phyloP scores from a whole-genome alignment of 2,113 vertebrate genomes.

The Murina feae region DNA sequence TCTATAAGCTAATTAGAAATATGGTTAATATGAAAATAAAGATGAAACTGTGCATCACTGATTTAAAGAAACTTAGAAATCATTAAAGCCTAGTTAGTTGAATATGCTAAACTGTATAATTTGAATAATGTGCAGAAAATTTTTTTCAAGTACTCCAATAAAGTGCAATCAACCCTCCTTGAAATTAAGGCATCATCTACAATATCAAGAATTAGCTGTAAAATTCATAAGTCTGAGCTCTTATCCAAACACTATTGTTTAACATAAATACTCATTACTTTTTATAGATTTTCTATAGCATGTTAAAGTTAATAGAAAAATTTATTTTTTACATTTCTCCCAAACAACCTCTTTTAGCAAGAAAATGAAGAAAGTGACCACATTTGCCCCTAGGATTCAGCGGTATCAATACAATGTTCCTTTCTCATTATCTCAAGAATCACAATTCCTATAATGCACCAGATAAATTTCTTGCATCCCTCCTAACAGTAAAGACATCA shows the following conservation, averaged over 20 bases:
- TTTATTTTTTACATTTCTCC: neutral
- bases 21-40: slow-evolving; percentile 37
- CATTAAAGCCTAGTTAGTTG: slow-evolving; percentile 5
- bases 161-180: neutral
- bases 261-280: neutral
- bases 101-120: neutral
- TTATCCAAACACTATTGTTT: neutral
- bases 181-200: neutral
- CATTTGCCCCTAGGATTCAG: neutral
- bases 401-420: neutral
- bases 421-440: neutral
- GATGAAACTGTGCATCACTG: neutral
- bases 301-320: neutral
- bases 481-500: neutral
- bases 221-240: neutral
- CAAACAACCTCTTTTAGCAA: neutral
- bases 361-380: neutral
- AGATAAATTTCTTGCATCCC: neutral
- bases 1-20: slow-evolving; percentile 10
- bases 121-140: slow-evolving; percentile 28
- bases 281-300: neutral
- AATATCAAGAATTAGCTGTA: neutral
- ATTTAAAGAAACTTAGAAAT: slow-evolving; percentile 20
- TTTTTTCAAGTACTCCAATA: neutral
- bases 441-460: neutral